Conservation (phyloP, 2,113 vertebrate genomes). For the rat (Rattus norvegicus) region GRCr8 NC_086038.1:54334001-54334500, state of each 20-base stretch:
- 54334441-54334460: too few relatives aligned
- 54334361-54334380: neutral
- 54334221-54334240: too few relatives aligned
- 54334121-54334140: too few relatives aligned
- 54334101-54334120: too few relatives aligned
- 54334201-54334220: too few relatives aligned
- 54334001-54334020: too few relatives aligned
- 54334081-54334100: too few relatives aligned
- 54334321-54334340: neutral
- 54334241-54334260: neutral
- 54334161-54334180: too few relatives aligned
- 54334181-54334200: neutral
- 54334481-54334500: neutral
- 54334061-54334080: too few relatives aligned
- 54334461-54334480: neutral
- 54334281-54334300: neutral
- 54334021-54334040: too few relatives aligned
- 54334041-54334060: too few relatives aligned
- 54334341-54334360: neutral
- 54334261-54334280: neutral
- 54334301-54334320: neutral
- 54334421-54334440: neutral
- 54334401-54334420: neutral
- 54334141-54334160: too few relatives aligned
- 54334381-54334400: neutral